A percentile compares a stretch with the other conserved stretches of the same genome.
Conservation (phyloP, 64 coral and sea anemone species). For the Stichodactyla mertensii region DNA sequence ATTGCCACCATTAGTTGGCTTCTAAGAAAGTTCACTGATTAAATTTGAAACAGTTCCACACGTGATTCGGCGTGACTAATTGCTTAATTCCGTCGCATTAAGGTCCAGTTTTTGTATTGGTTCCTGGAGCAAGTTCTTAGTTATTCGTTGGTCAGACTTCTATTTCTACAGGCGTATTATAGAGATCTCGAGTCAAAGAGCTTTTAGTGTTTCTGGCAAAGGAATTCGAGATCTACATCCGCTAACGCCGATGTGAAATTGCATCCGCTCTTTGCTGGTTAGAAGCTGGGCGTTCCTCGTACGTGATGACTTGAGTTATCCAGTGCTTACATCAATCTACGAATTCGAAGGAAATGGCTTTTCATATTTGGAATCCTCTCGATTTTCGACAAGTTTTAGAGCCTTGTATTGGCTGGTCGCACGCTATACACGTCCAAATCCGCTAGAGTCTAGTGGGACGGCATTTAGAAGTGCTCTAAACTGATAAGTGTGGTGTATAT, state of each 20-base stretch:
- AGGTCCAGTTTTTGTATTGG: background rate
- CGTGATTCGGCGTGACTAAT: constrained; percentile 11
- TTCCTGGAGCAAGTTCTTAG: background rate
- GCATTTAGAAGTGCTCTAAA: background rate
- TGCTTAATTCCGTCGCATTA: constrained; percentile 9
- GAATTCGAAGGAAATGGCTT: background rate
- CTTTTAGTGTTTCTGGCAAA: background rate
- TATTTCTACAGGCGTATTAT: background rate
- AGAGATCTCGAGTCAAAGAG: background rate
- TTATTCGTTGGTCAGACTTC: background rate
- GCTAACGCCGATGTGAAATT: constrained; percentile 6
- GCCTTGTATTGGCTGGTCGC: background rate
- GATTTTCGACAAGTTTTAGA: background rate
- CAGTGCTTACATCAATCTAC: background rate
- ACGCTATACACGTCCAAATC: background rate
- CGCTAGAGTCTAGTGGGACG: background rate
- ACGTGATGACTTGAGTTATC: constrained; percentile 4
- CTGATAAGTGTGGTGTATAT: background rate
- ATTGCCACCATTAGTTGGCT: background rate
- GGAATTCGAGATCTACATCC: constrained; percentile 29
- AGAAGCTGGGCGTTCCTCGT: constrained; percentile 9
- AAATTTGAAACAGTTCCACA: constrained; percentile 10
- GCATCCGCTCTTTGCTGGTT: constrained; percentile 6
- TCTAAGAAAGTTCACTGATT: constrained; percentile 7
- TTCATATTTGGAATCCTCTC: background rate